Evolutionary conservation across 2,113 vertebrate genomes (phyloP), one percentile per base, ranked within the genome.

Genomic region (Antidorcas marsupialis): DNA sequence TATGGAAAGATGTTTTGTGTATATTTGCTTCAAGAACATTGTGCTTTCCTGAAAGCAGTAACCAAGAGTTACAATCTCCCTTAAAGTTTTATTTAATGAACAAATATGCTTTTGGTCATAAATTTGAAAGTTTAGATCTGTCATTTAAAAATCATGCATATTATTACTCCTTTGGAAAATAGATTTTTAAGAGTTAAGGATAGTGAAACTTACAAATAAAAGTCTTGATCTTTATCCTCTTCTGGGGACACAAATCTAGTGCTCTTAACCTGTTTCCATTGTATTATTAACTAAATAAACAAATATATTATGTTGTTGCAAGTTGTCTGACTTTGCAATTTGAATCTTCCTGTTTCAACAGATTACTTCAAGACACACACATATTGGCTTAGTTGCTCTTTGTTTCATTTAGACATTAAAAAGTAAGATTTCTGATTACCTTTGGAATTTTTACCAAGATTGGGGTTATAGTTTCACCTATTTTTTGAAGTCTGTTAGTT

Each of bases 241-340:
- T 76, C 90, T 95, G 93, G 94, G 39, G 15, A 36, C 92, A 93
- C 52, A 96, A 96, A 95, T 95, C 55, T 97, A 86, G 86, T 93
- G 91, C 55, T 97, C 67, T 98, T 96, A 95, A 36, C 11, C 47
- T 95, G 81, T 90, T 84, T 88, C 27, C 82, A 47, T 85, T 96
- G 88, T 94, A 97, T 97, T 27, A 57, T 84, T 95, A 97, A 94
- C 89, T 96, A 95, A 98, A 98, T 55, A 98, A 97, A 98, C 33
- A 96, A 57, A 89, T 95, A 67, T 94, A 86, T 91, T 93, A 94
- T 92, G 62, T 94, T 96, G 90, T 96, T 91, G 76, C 50, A 79
- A 94, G 30, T 87, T 83, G 85, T 71, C 53, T 89, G 45, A 84
- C 88, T 98, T 97, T 89, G 23, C 89, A 50, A n/a, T 60, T 97